A percentile compares a stretch with the other conserved stretches of the same genome.
These are phyloP conservation scores for Opisthocomus hoazin DNA, from an alignment of 2,113 vertebrate species.

Conservation along the genomic window DNA sequence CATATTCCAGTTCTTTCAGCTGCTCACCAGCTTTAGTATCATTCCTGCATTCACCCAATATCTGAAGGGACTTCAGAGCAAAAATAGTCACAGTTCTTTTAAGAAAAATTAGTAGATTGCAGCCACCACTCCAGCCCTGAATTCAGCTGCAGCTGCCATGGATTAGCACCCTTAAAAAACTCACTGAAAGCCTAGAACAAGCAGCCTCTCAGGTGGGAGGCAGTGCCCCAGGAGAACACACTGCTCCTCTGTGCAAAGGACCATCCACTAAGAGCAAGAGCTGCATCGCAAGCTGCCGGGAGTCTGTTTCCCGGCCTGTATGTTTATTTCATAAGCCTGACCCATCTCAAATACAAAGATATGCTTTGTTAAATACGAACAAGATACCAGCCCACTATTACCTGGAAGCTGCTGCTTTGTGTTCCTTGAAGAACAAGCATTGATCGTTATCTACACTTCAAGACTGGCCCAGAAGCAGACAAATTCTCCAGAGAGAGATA, in stretches of 20 bases:
- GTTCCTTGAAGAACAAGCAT: not conserved
- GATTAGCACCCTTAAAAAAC: not conserved
- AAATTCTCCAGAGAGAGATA: not conserved
- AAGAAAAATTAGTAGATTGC: not conserved
- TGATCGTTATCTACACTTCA: not conserved
- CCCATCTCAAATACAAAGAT: fast-evolving
- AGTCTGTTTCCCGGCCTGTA: not conserved
- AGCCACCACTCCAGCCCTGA: not conserved
- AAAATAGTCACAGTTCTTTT: not conserved
- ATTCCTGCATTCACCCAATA: not conserved
- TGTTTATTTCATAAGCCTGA: not conserved
- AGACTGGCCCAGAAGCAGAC: not conserved
- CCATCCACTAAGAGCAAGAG: not conserved
- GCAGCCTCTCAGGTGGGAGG: not conserved
- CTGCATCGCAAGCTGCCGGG: not conserved
- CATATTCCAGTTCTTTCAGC: not conserved
- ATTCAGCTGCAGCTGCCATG: not conserved
- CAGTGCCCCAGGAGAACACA: fast-evolving
- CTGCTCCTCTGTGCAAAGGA: not conserved
- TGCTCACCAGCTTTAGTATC: not conserved
- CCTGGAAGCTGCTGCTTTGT: not conserved
- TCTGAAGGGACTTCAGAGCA: not conserved
- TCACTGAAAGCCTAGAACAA: not conserved
- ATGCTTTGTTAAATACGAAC: not conserved
- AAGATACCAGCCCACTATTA: not conserved